Evolutionary conservation across 2,113 vertebrate genomes (phyloP).

Genomic region (Semicossyphus pulcher): DNA sequence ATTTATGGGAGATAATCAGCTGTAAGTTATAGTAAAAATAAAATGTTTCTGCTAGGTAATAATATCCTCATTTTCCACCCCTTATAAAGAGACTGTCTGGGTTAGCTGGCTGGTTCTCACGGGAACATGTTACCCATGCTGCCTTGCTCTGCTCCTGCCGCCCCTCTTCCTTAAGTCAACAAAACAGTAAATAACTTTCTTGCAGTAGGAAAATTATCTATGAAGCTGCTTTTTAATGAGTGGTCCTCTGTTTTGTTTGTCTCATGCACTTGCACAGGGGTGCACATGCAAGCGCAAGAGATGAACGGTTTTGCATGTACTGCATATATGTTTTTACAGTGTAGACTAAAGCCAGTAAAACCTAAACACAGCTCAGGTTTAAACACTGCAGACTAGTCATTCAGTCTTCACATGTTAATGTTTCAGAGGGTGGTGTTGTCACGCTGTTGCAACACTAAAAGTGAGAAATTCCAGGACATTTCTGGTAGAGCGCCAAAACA

Average conservation of each 20-base stretch:
- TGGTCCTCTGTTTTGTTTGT: background rate
- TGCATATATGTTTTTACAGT: background rate
- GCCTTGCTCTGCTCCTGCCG: conserved; percentile 31
- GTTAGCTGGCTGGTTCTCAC: conserved; percentile 54
- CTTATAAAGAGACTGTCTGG: conserved; percentile 34
- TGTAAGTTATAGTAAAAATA: background rate
- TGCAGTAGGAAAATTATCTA: conserved; percentile 17
- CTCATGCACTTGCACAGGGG: background rate
- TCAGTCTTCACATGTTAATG: conserved; percentile 14
- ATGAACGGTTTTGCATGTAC: background rate
- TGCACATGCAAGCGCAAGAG: background rate
- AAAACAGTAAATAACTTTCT: conserved; percentile 25
- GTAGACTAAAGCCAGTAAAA: background rate
- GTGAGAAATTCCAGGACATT: too few relatives aligned
- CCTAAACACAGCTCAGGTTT: conserved; percentile 8
- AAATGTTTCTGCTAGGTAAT: background rate
- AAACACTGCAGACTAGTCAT: background rate
- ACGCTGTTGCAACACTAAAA: conserved; percentile 3
- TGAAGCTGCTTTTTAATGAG: background rate
- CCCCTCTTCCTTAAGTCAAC: conserved; percentile 48
- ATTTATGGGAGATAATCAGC: background rate
- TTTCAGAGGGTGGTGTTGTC: background rate
- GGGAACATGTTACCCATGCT: conserved; percentile 53
- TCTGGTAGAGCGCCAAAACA: too few relatives aligned
- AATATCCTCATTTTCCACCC: conserved; percentile 34